Conservation (phyloP, 1,140 invertebrate species). For the Zaprionus africanus region DNA sequence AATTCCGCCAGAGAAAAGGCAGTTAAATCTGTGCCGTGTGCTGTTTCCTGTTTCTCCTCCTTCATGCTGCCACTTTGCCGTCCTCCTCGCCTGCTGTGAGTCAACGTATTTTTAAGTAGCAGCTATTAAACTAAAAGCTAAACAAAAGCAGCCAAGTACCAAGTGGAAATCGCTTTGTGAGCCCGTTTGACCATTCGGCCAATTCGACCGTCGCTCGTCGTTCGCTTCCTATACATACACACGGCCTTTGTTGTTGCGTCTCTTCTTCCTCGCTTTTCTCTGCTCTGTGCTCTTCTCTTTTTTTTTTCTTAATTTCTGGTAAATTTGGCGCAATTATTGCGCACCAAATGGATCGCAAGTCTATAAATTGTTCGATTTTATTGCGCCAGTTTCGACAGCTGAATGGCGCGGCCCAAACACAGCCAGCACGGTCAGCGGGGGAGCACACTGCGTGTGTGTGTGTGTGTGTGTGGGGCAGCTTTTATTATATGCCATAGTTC, state of each 20-base stretch:
- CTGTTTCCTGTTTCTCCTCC: slow-evolving; percentile 24
- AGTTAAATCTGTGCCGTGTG: slow-evolving; percentile 29
- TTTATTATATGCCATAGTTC: slow-evolving; percentile 63
- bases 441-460: slow-evolving; percentile 4
- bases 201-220: background rate
- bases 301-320: slow-evolving; percentile 69
- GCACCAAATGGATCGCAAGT: slow-evolving; percentile 80
- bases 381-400: slow-evolving; percentile 81
- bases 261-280: background rate
- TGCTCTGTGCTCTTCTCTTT: slow-evolving; percentile 3
- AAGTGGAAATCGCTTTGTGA: slow-evolving; percentile 65
- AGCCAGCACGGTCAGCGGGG: background rate
- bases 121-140: slow-evolving; percentile 78
- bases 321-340: slow-evolving; percentile 82
- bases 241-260: slow-evolving; percentile 25
- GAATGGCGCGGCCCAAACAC: slow-evolving; percentile 58
- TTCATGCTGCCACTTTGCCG: background rate
- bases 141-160: slow-evolving; percentile 58
- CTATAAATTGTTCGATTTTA: slow-evolving; percentile 84
- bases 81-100: slow-evolving; percentile 47
- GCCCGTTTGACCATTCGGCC: background rate
- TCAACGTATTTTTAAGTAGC: slow-evolving; percentile 77
- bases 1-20: slow-evolving; percentile 7
- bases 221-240: slow-evolving; percentile 17
- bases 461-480: slow-evolving; percentile 34